A percentile compares a stretch with the other conserved stretches of the same genome.
Evolutionary conservation across 2,113 vertebrate species (phyloP).

Genomic region (Labrus mixtus): DNA sequence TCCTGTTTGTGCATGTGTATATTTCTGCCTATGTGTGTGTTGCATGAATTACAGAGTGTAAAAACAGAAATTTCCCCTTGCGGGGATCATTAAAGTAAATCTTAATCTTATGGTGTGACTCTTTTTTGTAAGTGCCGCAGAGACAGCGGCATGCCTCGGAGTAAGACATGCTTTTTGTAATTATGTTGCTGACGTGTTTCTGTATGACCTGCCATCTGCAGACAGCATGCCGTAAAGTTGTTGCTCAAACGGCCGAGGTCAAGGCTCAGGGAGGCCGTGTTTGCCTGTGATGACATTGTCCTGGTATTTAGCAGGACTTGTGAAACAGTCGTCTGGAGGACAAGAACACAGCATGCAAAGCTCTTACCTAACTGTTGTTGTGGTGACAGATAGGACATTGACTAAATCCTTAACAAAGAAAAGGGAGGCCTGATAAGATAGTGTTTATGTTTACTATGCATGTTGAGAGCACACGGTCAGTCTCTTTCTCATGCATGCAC

Average conservation of each 20-base stretch:
- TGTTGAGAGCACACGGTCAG: not conserved
- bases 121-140: conserved; percentile 50
- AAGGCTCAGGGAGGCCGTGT: conserved; percentile 32
- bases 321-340: conserved; percentile 57
- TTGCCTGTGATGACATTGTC: conserved; percentile 30
- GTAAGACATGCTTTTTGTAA: conserved; percentile 52
- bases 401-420: conserved; percentile 50
- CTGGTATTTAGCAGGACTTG: conserved; percentile 48
- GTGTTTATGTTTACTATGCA: conserved; percentile 50
- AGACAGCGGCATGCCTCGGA: conserved; percentile 54
- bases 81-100: no score
- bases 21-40: no score
- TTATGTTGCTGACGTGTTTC: conserved; percentile 58
- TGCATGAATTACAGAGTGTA: no score
- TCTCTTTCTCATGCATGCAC: not conserved
- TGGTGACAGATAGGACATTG: conserved; percentile 52
- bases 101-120: conserved; percentile 54
- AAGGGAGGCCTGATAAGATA: conserved; percentile 47
- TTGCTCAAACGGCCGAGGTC: conserved; percentile 67
- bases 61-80: no score
- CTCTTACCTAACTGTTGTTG: conserved; percentile 42
- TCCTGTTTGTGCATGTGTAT: no score
- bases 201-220: conserved; percentile 63
- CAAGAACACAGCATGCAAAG: conserved; percentile 10
- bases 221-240: conserved; percentile 59